Evolutionary conservation across 2,888 invertebrate genomes (phyloP).

Genomic region (Anaspis maculata): DNA sequence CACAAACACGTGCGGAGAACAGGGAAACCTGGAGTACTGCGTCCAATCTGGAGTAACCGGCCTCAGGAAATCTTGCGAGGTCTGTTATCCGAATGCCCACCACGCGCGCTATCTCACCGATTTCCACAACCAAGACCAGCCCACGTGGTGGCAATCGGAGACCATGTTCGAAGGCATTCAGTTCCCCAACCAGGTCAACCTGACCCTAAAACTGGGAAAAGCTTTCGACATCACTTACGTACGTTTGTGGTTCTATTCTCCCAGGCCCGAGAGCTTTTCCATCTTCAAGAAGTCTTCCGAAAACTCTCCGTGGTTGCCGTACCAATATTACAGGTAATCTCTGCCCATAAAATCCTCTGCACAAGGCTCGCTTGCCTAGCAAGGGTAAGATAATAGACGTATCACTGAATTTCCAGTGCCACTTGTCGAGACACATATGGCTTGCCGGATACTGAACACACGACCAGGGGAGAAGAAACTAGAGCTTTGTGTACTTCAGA

Average conservation of each 20-base stretch:
- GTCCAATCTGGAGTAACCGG: slow-evolving; percentile 76
- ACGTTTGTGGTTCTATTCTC: slow-evolving; percentile 86
- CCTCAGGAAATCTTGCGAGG: slow-evolving; percentile 66
- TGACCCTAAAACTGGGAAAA: slow-evolving; percentile 56
- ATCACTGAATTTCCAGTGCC: slow-evolving; percentile 50
- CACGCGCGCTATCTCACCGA: slow-evolving; percentile 79
- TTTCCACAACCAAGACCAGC: slow-evolving; percentile 79
- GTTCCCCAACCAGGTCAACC: slow-evolving; percentile 84
- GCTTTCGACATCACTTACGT: slow-evolving; percentile 97
- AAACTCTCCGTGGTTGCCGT: slow-evolving; percentile 78
- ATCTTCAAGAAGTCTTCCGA: slow-evolving; percentile 80
- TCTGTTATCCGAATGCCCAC: slow-evolving; percentile 65
- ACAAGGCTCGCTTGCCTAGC: too few relatives aligned
- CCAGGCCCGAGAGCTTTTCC: slow-evolving; percentile 94
- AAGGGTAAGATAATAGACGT: too few relatives aligned
- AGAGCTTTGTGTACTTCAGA: slow-evolving; percentile 96
- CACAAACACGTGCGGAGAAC: slow-evolving; percentile 92
- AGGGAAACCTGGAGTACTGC: slow-evolving; percentile 74
- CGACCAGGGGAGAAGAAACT: slow-evolving; percentile 72
- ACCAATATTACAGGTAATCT: slow-evolving; percentile 82
- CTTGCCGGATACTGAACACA: slow-evolving; percentile 62
- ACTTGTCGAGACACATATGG: slow-evolving; percentile 89
- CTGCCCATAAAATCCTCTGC: neutral
- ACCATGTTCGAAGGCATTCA: slow-evolving; percentile 93
- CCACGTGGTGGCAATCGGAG: slow-evolving; percentile 97